Evolutionary conservation across 2,888 invertebrate genomes (phyloP), one percentile per base, ranked within the genome.

Genomic region (Limnephilus marmoratus): DNA sequence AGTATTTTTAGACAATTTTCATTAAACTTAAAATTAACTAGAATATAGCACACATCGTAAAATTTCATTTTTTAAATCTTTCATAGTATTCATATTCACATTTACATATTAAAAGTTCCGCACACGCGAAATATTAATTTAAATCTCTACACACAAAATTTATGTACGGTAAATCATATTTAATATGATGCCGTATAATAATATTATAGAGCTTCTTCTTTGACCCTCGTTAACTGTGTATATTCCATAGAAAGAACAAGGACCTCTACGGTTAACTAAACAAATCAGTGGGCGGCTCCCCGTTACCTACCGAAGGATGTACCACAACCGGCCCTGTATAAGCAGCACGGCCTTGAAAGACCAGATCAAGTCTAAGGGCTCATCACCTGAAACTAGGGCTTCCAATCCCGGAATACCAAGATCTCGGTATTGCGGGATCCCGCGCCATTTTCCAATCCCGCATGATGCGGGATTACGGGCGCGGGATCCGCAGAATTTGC

Each of bases 11-110:
- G 5, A 68, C 5, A 7, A 68, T 68, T 68, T 68, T 68, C 53
- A 68, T 68, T 15, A 18, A 68, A 68, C 53, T 68, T 68, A 24
- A 68, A 68, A 68, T 68, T 68, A 68, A n/a, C 68, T 68, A 68
- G 68, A 68, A 68, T 68, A 68, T 68, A 68, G 68, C 68, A 68
- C 68, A 68, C 68, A 68, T 68, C 68, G n/a, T 68, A 68, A 68
- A 24, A 24, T 68, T 68, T 68, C 24, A 9, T 68, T 68, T 68
- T 41, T 68, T 9, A 68, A 24, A 24, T 68, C 68, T 68, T 68
- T 68, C 53, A 24, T 5, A 41, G 9, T 41, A 68, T 68, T 68
- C 68, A 68, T 68, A 68, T 68, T 68, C 68, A 68, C 68, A 68
- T 24, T 68, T 68, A 68, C 24, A 68, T 68, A 24, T 68, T 24